Conservation (phyloP, 2,113 vertebrate genomes). For the Tachuris rubrigastra region DNA sequence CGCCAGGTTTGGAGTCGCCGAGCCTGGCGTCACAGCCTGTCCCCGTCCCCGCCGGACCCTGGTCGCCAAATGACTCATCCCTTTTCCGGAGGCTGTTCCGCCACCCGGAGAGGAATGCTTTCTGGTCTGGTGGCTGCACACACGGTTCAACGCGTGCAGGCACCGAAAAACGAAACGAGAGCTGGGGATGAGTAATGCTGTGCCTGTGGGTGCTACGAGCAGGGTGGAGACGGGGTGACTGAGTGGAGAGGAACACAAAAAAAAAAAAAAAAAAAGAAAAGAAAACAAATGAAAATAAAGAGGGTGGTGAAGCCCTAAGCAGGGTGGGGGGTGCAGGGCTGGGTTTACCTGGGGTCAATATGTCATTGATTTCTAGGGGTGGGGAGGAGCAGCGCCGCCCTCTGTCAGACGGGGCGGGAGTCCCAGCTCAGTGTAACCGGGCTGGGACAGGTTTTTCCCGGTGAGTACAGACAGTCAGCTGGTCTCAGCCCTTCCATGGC, state of each 20-base stretch:
- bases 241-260: fast-evolving
- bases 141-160: not conserved
- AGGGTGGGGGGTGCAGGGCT: not conserved
- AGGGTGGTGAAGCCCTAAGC: not conserved
- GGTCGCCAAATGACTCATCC: not conserved
- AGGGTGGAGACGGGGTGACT: not conserved
- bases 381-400: not conserved
- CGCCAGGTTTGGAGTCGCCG: not conserved
- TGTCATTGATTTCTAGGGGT: fast-evolving
- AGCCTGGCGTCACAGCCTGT: not conserved
- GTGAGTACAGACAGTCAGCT: not conserved
- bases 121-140: not conserved
- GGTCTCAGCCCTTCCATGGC: not conserved
- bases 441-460: not conserved
- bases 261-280: no score
- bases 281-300: not conserved
- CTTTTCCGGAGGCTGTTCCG: not conserved
- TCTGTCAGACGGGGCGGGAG: fast-evolving
- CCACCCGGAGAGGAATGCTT: not conserved
- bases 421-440: not conserved
- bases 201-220: not conserved
- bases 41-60: not conserved
- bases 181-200: not conserved
- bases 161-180: not conserved
- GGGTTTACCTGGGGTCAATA: not conserved